These are phyloP conservation scores for Chironomus tepperi DNA, from an alignment of 1,140 invertebrate genomes.

Conservation along the genomic window DNA sequence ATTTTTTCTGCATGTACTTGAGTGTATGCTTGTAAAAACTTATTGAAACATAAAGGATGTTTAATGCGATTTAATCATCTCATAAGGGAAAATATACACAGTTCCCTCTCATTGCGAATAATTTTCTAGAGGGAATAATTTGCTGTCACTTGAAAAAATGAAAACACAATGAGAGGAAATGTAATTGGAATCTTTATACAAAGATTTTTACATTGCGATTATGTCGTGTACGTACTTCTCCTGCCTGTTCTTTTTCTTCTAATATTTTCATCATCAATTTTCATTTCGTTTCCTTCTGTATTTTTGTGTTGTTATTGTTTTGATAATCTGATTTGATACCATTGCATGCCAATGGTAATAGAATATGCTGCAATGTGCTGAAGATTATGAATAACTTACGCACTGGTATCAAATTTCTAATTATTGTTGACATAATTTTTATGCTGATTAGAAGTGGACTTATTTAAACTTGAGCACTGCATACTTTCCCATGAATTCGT, in stretches of 20 bases:
- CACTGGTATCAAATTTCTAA: no score
- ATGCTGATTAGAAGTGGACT: no score
- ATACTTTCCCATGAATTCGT: no score
- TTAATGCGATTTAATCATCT: conserved; percentile 9
- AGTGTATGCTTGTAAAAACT: background rate
- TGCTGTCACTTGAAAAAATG: background rate
- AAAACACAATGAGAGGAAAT: background rate
- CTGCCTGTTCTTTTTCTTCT: background rate
- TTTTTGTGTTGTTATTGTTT: background rate
- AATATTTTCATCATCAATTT: conserved; percentile 3
- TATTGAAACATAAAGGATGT: conserved; percentile 17
- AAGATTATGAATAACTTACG: no score
- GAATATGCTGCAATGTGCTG: no score
- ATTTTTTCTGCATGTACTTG: background rate
- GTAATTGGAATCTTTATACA: conserved; percentile 10
- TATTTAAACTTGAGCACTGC: no score
- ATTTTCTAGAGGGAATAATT: conserved; percentile 8
- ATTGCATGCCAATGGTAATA: no score
- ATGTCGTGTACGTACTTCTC: background rate
- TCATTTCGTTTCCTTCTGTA: no score
- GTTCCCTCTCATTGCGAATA: background rate
- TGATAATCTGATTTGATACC: background rate
- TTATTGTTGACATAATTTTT: no score
- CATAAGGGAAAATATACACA: background rate
- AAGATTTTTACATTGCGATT: background rate